Evolutionary conservation across 2,888 invertebrate species (phyloP).

Genomic region (Drosophila borealis): DNA sequence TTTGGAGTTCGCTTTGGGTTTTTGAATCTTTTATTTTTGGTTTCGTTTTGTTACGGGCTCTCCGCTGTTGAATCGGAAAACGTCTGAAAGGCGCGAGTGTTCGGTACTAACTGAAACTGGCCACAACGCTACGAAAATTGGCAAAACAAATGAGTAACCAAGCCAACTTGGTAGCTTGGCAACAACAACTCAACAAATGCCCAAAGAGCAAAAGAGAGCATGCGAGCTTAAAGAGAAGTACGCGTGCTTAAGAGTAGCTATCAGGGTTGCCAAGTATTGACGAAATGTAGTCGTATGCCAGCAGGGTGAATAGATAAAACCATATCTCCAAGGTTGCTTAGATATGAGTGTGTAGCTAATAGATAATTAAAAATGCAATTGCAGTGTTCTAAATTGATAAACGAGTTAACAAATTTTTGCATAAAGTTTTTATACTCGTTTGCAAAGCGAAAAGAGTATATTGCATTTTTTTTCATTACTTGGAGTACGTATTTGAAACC

Average conservation of each 20-base stretch:
- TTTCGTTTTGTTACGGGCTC: constrained; percentile 38
- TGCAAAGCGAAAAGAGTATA: too few species aligned
- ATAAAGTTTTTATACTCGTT: too few species aligned
- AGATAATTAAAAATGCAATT: constrained; percentile 32
- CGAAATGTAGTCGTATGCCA: neutral
- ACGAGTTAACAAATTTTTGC: too few species aligned
- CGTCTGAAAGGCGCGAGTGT: constrained; percentile 75
- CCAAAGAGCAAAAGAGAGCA: constrained; percentile 19
- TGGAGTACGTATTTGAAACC: too few species aligned
- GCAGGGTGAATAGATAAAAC: constrained; percentile 12
- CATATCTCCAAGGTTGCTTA: constrained; percentile 42
- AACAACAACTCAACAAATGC: constrained; percentile 60
- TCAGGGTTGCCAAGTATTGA: constrained; percentile 38
- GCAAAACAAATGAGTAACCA: constrained; percentile 81
- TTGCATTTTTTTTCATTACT: too few species aligned
- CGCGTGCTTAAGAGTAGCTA: constrained; percentile 28
- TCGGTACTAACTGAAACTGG: constrained; percentile 72
- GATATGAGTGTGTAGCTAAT: constrained; percentile 18
- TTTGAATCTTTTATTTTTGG: constrained; percentile 28
- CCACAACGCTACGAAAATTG: constrained; percentile 70
- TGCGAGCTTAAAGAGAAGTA: constrained; percentile 4
- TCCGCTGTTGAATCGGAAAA: constrained; percentile 33
- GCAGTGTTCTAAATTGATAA: too few species aligned
- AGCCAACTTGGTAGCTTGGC: constrained; percentile 74
- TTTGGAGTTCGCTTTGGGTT: constrained; percentile 46